Evolutionary conservation across 2,113 vertebrate genomes (phyloP).

Genomic region (Colinus virginianus): DNA sequence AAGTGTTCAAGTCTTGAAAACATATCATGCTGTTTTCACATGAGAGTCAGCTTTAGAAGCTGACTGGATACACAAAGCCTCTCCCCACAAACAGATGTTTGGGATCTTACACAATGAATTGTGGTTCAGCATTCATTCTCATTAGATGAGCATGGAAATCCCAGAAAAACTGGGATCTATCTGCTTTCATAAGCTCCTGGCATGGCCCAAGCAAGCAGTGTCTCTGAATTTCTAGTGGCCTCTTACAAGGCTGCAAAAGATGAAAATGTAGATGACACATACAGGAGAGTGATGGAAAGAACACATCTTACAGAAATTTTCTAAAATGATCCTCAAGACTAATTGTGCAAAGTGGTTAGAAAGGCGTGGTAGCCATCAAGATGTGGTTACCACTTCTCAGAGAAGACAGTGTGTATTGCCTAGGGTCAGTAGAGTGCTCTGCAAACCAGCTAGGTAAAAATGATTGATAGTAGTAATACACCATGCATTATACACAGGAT

Average conservation of each 20-base stretch:
- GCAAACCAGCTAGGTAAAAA: neutral
- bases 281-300: neutral
- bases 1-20: neutral
- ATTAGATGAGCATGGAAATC: constrained; percentile 1
- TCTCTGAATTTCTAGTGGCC: neutral
- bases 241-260: neutral
- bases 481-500: neutral
- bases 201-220: neutral
- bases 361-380: neutral
- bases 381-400: fast-evolving
- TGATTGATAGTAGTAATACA: fast-evolving
- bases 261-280: neutral
- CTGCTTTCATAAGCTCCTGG: neutral
- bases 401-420: neutral
- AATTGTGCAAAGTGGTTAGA: neutral
- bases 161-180: neutral
- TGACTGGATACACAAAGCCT: neutral
- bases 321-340: neutral
- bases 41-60: constrained; percentile 10
- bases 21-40: neutral
- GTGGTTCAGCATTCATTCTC: constrained; percentile 32
- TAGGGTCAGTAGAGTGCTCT: neutral
- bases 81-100: constrained; percentile 38
- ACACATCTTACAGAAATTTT: neutral
- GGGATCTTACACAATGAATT: constrained; percentile 11